Percentiles rank a stretch among this genome's conserved stretches.
These are phyloP conservation scores for Nasonia vitripennis DNA, from an alignment of 1,140 invertebrate species.

Conservation along the genomic window DNA sequence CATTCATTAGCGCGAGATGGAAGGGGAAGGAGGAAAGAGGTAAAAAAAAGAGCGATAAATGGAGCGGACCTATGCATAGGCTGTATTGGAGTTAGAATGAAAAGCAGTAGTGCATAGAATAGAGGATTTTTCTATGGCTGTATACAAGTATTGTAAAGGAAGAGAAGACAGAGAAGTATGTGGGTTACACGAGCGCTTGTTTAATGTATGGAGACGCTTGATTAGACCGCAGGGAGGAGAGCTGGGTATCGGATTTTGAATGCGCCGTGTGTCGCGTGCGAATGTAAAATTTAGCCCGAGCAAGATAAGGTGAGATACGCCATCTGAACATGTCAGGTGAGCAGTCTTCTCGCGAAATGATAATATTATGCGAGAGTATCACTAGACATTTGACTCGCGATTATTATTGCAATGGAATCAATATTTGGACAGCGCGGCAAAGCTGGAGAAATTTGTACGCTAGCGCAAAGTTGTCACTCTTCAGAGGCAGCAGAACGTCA, in stretches of 20 bases:
- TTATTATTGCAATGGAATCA: constrained; percentile 12
- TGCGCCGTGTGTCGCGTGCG: not conserved
- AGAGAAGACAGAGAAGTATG: too few relatives aligned
- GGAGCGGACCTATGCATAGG: not conserved
- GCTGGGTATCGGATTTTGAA: not conserved
- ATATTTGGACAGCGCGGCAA: not conserved
- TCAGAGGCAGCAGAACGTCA: not conserved
- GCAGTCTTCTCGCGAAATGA: not conserved
- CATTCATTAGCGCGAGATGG: constrained; percentile 11
- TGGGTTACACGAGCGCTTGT: too few relatives aligned
- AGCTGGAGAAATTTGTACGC: not conserved
- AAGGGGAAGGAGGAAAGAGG: not conserved
- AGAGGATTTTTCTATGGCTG: too few relatives aligned
- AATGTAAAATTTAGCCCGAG: constrained; percentile 21
- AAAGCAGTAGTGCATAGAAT: too few relatives aligned
- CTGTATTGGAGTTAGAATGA: not conserved
- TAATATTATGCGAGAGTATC: not conserved
- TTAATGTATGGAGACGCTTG: too few relatives aligned
- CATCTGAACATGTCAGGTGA: not conserved
- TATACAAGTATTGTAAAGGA: too few relatives aligned
- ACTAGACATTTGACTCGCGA: not conserved
- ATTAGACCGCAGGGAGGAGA: too few relatives aligned
- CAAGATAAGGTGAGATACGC: constrained; percentile 10
- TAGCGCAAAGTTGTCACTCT: not conserved
- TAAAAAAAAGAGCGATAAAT: constrained; percentile 3